Percentiles rank a stretch among this genome's conserved stretches.
phyloP scores from a whole-genome alignment of 2,888 invertebrate species.

The Apodemia mormo region DNA sequence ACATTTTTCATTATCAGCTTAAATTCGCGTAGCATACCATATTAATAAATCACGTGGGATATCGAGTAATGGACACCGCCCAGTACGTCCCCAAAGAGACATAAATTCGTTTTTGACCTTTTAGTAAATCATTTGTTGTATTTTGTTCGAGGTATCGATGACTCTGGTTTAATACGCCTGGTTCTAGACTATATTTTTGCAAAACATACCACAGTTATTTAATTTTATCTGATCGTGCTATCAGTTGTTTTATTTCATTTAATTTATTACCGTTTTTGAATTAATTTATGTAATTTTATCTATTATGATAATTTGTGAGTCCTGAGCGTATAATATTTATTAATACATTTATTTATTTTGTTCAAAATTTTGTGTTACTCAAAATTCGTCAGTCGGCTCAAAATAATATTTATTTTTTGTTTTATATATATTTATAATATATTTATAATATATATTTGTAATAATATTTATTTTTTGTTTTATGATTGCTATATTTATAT shows the following conservation, averaged over 20 bases:
- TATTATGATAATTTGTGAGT: background rate
- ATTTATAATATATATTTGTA: too few relatives aligned
- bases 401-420: too few relatives aligned
- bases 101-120: conserved; percentile 75
- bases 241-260: background rate
- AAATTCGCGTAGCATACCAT: conserved; percentile 55
- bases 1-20: conserved; percentile 54
- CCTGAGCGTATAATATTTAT: background rate
- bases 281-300: background rate
- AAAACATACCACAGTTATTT: background rate
- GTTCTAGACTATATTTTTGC: conserved; percentile 7
- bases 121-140: conserved; percentile 66
- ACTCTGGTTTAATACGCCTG: conserved; percentile 11
- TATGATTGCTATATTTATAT: too few relatives aligned
- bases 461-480: too few relatives aligned
- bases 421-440: too few relatives aligned
- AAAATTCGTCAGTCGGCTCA: too few relatives aligned
- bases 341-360: too few relatives aligned
- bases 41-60: conserved; percentile 76
- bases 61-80: conserved; percentile 73
- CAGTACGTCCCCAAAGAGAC: conserved; percentile 62
- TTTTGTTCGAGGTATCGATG: conserved; percentile 27
- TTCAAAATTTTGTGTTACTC: too few relatives aligned
- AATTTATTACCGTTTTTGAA: background rate
- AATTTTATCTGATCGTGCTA: background rate